Evolutionary conservation across 2,113 vertebrate genomes (phyloP).

Genomic region (Synodontis membranacea): DNA sequence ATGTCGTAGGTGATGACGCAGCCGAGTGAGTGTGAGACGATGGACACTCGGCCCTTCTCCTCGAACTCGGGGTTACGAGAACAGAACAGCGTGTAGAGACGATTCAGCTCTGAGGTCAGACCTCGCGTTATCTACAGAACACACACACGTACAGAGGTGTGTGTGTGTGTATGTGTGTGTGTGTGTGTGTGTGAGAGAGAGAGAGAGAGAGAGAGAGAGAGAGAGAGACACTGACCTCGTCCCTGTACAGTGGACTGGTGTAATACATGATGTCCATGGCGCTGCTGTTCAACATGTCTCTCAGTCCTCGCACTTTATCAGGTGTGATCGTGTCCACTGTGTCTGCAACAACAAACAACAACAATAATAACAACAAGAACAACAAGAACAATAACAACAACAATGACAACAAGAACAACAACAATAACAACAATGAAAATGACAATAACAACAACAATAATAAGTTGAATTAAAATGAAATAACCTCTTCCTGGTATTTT

Average conservation of each 20-base stretch:
- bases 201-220: too few relatives aligned
- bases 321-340: slow-evolving; percentile 97
- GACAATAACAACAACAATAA: not conserved
- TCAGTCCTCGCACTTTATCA: slow-evolving; percentile 90
- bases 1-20: slow-evolving; percentile 97
- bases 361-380: not conserved
- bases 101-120: slow-evolving; percentile 92
- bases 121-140: slow-evolving; percentile 84
- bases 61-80: slow-evolving; percentile 91
- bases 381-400: not conserved
- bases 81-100: slow-evolving; percentile 92
- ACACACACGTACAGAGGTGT: slow-evolving; percentile 3
- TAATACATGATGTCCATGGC: slow-evolving; percentile 99
- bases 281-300: slow-evolving; percentile 97
- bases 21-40: slow-evolving; percentile 92
- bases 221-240: slow-evolving; percentile 93
- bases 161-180: slow-evolving; percentile 16
- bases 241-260: slow-evolving; percentile 93
- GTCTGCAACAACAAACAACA: slow-evolving; percentile 70
- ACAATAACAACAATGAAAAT: not conserved
- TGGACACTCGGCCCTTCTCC: slow-evolving; percentile 90
- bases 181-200: not conserved
- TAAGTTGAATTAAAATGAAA: not conserved
- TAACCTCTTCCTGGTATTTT: not conserved
- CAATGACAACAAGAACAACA: not conserved